phyloP scores from a whole-genome alignment of 2,888 invertebrate genomes.

The Nephrotoma guestfalica region DNA sequence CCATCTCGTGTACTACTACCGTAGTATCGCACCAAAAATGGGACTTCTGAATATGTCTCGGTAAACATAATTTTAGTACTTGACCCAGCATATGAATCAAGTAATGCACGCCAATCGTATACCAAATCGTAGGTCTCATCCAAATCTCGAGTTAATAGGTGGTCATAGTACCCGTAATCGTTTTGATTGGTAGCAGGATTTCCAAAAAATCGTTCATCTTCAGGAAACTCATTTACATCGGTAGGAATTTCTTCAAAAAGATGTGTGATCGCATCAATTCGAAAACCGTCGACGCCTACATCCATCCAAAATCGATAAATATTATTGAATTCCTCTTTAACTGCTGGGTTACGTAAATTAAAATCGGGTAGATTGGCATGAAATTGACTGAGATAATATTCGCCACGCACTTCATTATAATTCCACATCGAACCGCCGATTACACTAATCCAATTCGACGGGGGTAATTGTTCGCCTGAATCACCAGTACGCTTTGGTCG shows the following conservation, averaged over 20 bases:
- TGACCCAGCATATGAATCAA: background rate
- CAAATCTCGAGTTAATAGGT: slow-evolving; percentile 44
- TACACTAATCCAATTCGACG: slow-evolving; percentile 56
- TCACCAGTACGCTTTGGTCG: slow-evolving; percentile 36
- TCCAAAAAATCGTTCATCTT: slow-evolving; percentile 38
- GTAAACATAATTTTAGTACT: background rate
- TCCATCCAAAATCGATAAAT: slow-evolving; percentile 57
- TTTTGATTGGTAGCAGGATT: slow-evolving; percentile 32
- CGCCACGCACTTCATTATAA: slow-evolving; percentile 45
- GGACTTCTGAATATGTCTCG: background rate
- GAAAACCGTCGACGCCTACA: slow-evolving; percentile 43
- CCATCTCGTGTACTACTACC: slow-evolving; percentile 23
- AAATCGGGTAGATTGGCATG: slow-evolving; percentile 59
- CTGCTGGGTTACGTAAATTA: slow-evolving; percentile 49
- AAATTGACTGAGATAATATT: slow-evolving; percentile 64
- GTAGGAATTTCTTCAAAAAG: slow-evolving; percentile 25
- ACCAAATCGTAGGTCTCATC: slow-evolving; percentile 42
- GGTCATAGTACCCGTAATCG: slow-evolving; percentile 39
- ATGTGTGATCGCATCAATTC: background rate
- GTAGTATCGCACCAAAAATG: slow-evolving; percentile 17
- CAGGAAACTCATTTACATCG: slow-evolving; percentile 39
- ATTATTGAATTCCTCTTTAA: slow-evolving; percentile 45
- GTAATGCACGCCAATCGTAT: slow-evolving; percentile 30
- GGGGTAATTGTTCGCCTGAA: slow-evolving; percentile 34
- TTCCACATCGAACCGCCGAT: slow-evolving; percentile 62